Evolutionary conservation across 2,113 vertebrate genomes (phyloP), one percentile per base, ranked within the genome.

Genomic region (Albula glossodonta): DNA sequence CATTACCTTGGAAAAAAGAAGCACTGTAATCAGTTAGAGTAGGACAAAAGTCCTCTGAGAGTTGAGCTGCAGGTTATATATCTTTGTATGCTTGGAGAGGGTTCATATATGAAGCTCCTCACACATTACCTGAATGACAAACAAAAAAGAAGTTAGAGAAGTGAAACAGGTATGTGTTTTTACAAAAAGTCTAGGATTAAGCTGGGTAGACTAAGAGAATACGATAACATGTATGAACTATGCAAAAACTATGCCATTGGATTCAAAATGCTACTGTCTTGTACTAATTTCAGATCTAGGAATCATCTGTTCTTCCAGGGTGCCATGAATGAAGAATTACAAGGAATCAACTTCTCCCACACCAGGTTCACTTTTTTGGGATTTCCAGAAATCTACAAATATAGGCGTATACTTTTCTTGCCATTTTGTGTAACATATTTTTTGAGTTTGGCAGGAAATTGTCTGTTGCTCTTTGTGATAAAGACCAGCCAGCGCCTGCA

Each of bases 371-470:
- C 93, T 83, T 91, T 96, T 48, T 19, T 87, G 41, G 93, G 93
- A 6, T 95, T 96, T 53, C 94, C 94, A 0, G 90, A 80, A 78
- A 89, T 92, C 56, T 89, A 88, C 51, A 9, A 53, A 11, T 88
- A 93, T 60, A 91, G 91, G 31, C 83, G 51, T 7, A 85, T 94
- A 51, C 91, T 95, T 88, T 92, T 89, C 1, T 82, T 94, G 25
- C 93, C 91, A 4, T 88, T 95, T 86, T 83, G 87, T 1, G 15
- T 63, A 7, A 87, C 70, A 80, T 96, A 92, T 84, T 2, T 91
- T 53, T 51, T 78, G 6, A 88, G 92, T 57, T 70, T 96, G 88
- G 85, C 93, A 10, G 94, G 93, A 3, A 96, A 96, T 88, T 88
- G 48, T 0, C 51, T 91, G 83, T 85, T 96, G 85, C 15, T 93